Base-by-base conservation (phyloP, 1,140 invertebrate genomes). In the Diachasmimorpha longicaudata region DNA sequence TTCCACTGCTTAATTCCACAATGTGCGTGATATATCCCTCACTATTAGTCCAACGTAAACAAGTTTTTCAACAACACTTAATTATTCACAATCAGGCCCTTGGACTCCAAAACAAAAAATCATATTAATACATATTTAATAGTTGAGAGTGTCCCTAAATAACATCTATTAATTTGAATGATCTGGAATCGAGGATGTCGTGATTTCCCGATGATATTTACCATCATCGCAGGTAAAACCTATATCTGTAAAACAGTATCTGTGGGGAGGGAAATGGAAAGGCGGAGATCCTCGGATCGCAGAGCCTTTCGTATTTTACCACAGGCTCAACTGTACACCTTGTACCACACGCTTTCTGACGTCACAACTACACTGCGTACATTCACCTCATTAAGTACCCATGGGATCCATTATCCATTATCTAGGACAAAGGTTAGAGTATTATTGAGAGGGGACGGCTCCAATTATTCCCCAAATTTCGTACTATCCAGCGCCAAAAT, bases 311-410 rank as follows among this genome's bases (percentile, higher is more conserved):
- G 72, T 63, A 66, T 63, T 63, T 63, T 25, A 63, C 58, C 58
- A 63, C 58, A 23, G 9, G 58, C 58, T 25, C 58, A 58, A 58
- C 52, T 25, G 58, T 70, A 75, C 76, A 77, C 76, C 76, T 77
- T 77, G 72, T 63, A 63, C 58, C 23, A 63, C 67, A 39, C 70
- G 70, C 67, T 77, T 66, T 46, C 25, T 77, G 76, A 77, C 71
- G 76, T 77, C 71, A 77, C 70, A 72, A 13, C 23, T n/a, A 70
- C 48, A 52, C 72, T 77, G 71, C 76, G 76, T 77, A 77, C 76
- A 70, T 77, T 77, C 76, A 77, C 76, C 76, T 77, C 52, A 77
- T 77, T 74, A 74, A 74, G 71, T 77, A 48, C 74, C 36, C 72
- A 42, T 44, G 46, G 67, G 66, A 42, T 66, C 25, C 69, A 74